These are phyloP conservation scores for Eupeodes latifasciatus DNA, from an alignment of 2,888 invertebrate genomes.

Conservation along the genomic window DNA sequence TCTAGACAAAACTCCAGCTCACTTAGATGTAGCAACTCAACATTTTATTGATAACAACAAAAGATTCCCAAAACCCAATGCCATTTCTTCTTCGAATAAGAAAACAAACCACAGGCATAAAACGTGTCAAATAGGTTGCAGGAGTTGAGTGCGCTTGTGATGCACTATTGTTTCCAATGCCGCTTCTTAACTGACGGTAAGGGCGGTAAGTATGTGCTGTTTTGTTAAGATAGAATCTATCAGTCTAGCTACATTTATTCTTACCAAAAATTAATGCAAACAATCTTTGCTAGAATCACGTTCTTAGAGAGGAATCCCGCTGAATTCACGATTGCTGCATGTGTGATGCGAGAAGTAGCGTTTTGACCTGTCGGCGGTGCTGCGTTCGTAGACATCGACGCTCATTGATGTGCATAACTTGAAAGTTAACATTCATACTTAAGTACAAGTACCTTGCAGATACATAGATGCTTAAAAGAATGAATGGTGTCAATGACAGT, in stretches of 20 bases:
- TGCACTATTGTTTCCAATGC: conserved; percentile 37
- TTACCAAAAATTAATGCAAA: conserved; percentile 70
- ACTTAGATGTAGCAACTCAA: background rate
- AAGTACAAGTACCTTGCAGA: conserved; percentile 11
- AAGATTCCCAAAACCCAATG: background rate
- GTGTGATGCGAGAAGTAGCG: conserved; percentile 4
- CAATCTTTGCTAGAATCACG: conserved; percentile 67
- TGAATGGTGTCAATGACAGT: conserved; percentile 59
- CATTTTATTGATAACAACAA: conserved; percentile 16
- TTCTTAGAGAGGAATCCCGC: conserved; percentile 62
- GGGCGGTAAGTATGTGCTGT: background rate
- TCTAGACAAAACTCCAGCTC: background rate
- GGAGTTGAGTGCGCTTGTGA: background rate
- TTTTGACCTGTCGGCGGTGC: conserved; percentile 43
- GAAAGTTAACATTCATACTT: conserved; percentile 20
- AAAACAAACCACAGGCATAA: conserved; percentile 29
- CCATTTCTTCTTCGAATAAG: background rate
- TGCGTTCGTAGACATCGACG: too few species aligned
- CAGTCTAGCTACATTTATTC: conserved; percentile 18
- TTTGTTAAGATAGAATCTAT: conserved; percentile 51
- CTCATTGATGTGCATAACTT: conserved; percentile 36
- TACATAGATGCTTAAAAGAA: conserved; percentile 21
- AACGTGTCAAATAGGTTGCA: conserved; percentile 51
- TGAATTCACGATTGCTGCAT: conserved; percentile 54
- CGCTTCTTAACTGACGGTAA: background rate